Evolutionary conservation across 2,888 invertebrate genomes (phyloP).

Genomic region (Petrolisthes manimaculis): DNA sequence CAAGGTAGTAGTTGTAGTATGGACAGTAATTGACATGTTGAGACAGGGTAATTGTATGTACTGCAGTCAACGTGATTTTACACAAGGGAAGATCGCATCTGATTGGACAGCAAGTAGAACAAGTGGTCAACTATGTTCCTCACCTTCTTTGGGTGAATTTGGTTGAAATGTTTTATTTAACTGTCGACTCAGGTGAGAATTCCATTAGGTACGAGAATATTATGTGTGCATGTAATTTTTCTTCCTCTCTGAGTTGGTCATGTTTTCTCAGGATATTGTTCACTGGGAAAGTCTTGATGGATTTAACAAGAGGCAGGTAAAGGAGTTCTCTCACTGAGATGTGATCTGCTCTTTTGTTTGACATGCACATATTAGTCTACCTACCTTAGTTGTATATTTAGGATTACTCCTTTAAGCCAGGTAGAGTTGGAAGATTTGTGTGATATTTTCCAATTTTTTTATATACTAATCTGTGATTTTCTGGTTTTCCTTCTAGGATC

Average conservation of each 20-base stretch:
- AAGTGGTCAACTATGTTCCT: no score
- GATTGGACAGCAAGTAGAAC: no score
- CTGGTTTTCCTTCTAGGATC: constrained; percentile 77
- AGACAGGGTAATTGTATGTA: no score
- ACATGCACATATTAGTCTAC: constrained; percentile 10
- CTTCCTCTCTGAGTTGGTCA: background rate
- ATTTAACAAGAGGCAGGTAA: constrained; percentile 19
- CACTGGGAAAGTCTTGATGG: constrained; percentile 26
- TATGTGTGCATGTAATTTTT: constrained; percentile 41
- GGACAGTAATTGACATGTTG: no score
- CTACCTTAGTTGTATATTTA: constrained; percentile 18
- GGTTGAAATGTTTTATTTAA: background rate
- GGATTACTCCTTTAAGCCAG: constrained; percentile 24
- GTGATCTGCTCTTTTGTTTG: constrained; percentile 30
- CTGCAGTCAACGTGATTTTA: no score
- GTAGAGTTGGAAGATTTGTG: constrained; percentile 27
- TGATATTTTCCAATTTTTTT: background rate
- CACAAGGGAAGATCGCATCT: no score
- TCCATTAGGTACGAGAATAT: constrained; percentile 28
- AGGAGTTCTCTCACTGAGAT: constrained; percentile 30
- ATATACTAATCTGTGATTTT: constrained; percentile 9
- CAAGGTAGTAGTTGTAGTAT: no score
- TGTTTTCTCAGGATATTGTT: constrained; percentile 22
- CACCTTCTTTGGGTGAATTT: no score
- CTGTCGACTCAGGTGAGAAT: background rate